Evolutionary conservation across 2,888 invertebrate genomes (phyloP).

Genomic region (Mantis religiosa): DNA sequence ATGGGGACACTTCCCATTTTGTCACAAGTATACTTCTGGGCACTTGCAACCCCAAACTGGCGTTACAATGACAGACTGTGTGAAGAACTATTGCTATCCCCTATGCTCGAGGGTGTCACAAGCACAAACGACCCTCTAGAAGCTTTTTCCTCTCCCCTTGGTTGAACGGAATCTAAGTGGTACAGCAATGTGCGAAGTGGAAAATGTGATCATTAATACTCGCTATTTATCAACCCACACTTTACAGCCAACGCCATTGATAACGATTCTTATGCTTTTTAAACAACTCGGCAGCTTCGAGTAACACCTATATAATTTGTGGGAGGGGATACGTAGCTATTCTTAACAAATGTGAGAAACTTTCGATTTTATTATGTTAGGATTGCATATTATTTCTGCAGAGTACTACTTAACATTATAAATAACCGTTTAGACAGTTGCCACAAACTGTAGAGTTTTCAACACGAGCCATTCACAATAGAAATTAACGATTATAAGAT

Average conservation of each 20-base stretch:
- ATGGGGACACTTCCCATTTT: background rate
- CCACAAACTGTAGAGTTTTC: too few relatives aligned
- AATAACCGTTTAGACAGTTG: too few relatives aligned
- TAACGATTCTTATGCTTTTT: too few relatives aligned
- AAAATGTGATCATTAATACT: background rate
- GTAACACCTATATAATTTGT: too few relatives aligned
- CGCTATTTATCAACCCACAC: background rate
- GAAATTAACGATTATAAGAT: too few relatives aligned
- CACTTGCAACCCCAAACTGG: background rate
- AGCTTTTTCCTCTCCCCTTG: background rate
- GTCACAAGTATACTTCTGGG: background rate
- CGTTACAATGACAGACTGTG: background rate
- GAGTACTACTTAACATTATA: too few relatives aligned
- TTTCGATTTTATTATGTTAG: too few relatives aligned
- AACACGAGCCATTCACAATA: too few relatives aligned
- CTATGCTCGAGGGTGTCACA: background rate
- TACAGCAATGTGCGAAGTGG: background rate
- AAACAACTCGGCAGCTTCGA: too few relatives aligned
- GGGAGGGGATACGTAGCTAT: too few relatives aligned
- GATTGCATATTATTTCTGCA: too few relatives aligned
- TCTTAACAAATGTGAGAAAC: too few relatives aligned
- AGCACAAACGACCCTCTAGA: background rate
- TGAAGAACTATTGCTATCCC: background rate
- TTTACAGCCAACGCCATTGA: background rate
- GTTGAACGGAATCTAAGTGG: background rate